A percentile compares a stretch with the other conserved stretches of the same genome.
Evolutionary conservation across 64 coral and sea anemone species (phyloP).

Genomic region (Dendronephthya gigantea): DNA sequence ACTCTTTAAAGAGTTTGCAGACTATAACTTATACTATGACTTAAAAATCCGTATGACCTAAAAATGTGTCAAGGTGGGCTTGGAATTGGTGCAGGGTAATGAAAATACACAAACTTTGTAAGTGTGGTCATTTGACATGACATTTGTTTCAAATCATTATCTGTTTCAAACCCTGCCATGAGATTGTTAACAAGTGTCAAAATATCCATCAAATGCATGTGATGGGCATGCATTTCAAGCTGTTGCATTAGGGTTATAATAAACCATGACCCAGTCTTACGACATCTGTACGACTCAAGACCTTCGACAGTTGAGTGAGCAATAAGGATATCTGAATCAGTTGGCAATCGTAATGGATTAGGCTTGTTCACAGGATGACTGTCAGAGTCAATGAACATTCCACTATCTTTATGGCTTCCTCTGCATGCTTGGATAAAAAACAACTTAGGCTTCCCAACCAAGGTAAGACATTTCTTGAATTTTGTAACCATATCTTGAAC

Average conservation of each 20-base stretch:
- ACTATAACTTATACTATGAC: no score
- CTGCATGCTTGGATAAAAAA: conserved; percentile 13
- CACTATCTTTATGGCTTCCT: not conserved
- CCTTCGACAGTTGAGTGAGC: not conserved
- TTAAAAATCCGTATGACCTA: no score
- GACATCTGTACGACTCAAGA: not conserved
- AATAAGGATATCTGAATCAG: not conserved
- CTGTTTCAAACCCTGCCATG: not conserved
- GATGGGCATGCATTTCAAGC: not conserved
- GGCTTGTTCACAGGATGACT: not conserved
- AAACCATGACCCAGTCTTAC: not conserved
- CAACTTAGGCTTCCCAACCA: not conserved
- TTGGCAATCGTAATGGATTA: not conserved
- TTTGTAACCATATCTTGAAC: not conserved
- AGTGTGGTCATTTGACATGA: not conserved
- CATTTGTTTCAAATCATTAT: not conserved
- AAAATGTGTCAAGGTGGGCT: not conserved
- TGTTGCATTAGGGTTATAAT: not conserved
- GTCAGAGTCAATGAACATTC: not conserved
- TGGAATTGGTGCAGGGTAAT: not conserved
- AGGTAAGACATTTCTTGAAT: not conserved
- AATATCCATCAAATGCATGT: conserved; percentile 7
- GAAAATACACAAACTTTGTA: not conserved
- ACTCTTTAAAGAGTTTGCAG: no score
- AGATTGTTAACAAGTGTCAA: not conserved